Conservation (phyloP, 92 coral and sea anemone genomes). For the Porites lobata region DNA sequence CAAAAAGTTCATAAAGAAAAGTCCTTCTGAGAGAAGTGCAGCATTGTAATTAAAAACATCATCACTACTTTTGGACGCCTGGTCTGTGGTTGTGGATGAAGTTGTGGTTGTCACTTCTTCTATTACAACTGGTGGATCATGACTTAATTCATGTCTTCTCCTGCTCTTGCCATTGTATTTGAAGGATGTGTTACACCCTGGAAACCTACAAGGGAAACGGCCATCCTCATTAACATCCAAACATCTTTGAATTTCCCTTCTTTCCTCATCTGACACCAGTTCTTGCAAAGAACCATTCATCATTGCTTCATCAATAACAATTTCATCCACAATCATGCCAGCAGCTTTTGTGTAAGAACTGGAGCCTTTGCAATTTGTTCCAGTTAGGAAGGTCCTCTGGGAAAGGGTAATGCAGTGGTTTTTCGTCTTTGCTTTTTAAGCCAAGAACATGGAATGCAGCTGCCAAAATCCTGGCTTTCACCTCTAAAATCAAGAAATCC, state of each 20-base stretch:
- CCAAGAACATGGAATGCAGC: slow-evolving; percentile 54
- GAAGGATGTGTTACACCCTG: slow-evolving; percentile 65
- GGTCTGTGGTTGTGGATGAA: background rate
- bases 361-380: slow-evolving; percentile 1
- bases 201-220: slow-evolving; percentile 77
- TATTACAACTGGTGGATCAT: slow-evolving; percentile 62
- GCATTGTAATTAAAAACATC: slow-evolving; percentile 56
- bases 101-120: background rate
- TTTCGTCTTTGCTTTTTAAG: background rate
- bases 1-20: slow-evolving; percentile 48
- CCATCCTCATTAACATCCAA: slow-evolving; percentile 61
- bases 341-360: slow-evolving; percentile 18
- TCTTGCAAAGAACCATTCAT: slow-evolving; percentile 9
- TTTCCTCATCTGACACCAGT: slow-evolving; percentile 36
- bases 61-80: slow-evolving; percentile 1
- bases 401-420: slow-evolving; percentile 4
- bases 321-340: slow-evolving; percentile 34
- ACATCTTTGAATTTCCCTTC: background rate
- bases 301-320: slow-evolving; percentile 41
- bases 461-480: slow-evolving; percentile 36
- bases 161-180: slow-evolving; percentile 74
- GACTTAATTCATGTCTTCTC: slow-evolving; percentile 69
- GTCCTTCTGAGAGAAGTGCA: slow-evolving; percentile 51
- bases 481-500: slow-evolving; percentile 41
- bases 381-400: slow-evolving; percentile 33